Base-by-base conservation (phyloP, 2,113 vertebrate genomes). In the Gorsachius goisagi region DNA sequence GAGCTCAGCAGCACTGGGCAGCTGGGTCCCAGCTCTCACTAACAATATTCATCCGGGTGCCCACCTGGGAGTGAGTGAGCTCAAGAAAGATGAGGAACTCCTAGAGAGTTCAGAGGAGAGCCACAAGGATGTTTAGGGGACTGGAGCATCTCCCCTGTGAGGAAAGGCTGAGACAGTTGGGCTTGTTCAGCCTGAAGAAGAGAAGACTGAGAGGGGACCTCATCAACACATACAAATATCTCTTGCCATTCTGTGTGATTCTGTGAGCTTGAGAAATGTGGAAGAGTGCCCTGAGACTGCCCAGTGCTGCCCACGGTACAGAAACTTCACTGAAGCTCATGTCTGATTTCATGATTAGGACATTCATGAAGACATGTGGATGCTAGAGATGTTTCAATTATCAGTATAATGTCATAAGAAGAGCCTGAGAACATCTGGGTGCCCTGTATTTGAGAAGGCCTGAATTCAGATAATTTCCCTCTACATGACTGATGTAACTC, bases 321-420 rank as follows among this genome's bases (percentile, higher is more conserved):
- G 47, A 71, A 82, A 39, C 0, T 0, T 28, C 30, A 53, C 5
- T 33, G 30, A 59, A 17, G 18, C 19, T 75, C 1, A 0, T 23
- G n/a, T 55, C 41, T 59, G n/a, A 27, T 68, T 68, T 68, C 9
- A 26, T 2, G 1, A 59, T 59, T 67, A 55, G 33, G 32, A 10
- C 4, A 28, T 75, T 67, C 17, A 26, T 45, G 67, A 79, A 26
- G 15, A 72, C 37, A 30, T 5, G 1, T 15, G 4, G 7, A 68
- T 55, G 84, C 37, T 41, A 76, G 28, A 12, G 22, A 12, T 4
- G 16, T 30, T 77, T 49, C 50, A 71, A 44, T 80, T 83, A 19
- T 39, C 56, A 11, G 12, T 58, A 12, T 33, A 55, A 55, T 30
- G 37, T 55, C 18, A 15, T n/a, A 77, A 69, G 50, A 86, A 81